Evolutionary conservation across 2,888 invertebrate genomes (phyloP), one percentile per base, ranked within the genome.

Genomic region (Abscondita cerata): DNA sequence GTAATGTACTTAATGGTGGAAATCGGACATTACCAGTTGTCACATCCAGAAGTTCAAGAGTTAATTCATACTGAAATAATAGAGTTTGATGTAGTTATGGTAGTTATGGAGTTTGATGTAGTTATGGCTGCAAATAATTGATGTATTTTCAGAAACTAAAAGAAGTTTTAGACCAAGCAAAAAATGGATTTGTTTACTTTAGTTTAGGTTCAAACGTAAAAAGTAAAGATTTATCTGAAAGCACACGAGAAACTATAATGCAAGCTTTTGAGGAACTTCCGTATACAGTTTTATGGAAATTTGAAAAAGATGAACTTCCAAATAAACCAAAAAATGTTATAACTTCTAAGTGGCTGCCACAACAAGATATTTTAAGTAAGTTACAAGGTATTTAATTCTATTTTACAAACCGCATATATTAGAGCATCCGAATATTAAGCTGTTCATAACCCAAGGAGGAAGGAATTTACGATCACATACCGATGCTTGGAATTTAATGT

Each of bases 211-310:
- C 33, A 5, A 59, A 59, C 53, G 18, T 59, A 2, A 59, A 53
- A 36, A 53, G 52, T 40, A 38, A 47, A 53, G 31, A 47, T 1
- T 13, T 59, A 34, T 6, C 77, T 8, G 57, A 69, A 31, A 64
- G 76, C 3, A 74, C 72, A n/a, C 48, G 74, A 4, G 63, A 76
- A 16, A 71, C 70, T 6, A 68, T 82, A 13, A 18, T 80, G 3
- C 68, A 73, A 12, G 76, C 76, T 3, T 80, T 83, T 56, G 61
- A 76, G 1, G 70, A 76, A 63, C 62, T 82, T 11, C 79, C 80
- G 1, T 80, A 81, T 61, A 76, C 76, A 54, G 73, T 83, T 12
- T 61, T 83, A 1, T 82, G 81, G 81, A 83, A 82, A 72, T 81
- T 76, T 70, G 81, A 82, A 19, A 8, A 20, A 0, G 78, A 78